Percentiles rank a stretch among this genome's conserved stretches.
Evolutionary conservation across 23 tunicate genomes (phyloP).

Genomic region (Corella eumyota): DNA sequence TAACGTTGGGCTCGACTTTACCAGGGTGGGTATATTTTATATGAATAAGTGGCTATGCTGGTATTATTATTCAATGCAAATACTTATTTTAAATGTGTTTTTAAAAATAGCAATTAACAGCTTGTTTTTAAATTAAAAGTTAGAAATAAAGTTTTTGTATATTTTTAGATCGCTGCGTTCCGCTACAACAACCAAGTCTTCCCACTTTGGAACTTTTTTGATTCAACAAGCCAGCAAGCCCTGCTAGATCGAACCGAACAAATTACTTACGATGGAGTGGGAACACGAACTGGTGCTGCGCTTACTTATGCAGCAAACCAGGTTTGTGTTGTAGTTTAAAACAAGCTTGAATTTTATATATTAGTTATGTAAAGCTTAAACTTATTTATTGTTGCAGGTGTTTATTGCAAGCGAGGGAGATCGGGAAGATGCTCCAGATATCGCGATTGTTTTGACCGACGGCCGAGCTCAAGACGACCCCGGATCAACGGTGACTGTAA

Average conservation of each 20-base stretch:
- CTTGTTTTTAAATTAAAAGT: background rate
- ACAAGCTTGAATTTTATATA: no score
- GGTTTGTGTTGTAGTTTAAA: no score
- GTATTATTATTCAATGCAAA: background rate
- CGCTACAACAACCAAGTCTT: slow-evolving; percentile 57
- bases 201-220: slow-evolving; percentile 52
- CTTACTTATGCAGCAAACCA: slow-evolving; percentile 41
- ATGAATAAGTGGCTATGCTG: background rate
- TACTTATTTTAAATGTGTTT: background rate
- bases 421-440: slow-evolving; percentile 43
- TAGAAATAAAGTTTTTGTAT: no score
- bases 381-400: no score
- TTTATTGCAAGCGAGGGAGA: slow-evolving; percentile 30
- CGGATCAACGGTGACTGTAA: slow-evolving; percentile 39
- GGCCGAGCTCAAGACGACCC: slow-evolving; percentile 88
- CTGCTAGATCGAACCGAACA: slow-evolving; percentile 14
- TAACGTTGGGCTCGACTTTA: slow-evolving; percentile 38
- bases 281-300: slow-evolving; percentile 82
- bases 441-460: slow-evolving; percentile 77
- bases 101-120: background rate
- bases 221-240: slow-evolving; percentile 22
- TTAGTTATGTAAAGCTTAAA: no score
- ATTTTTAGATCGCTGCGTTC: slow-evolving; percentile 61
- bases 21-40: slow-evolving; percentile 41
- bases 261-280: slow-evolving; percentile 47